A percentile compares a stretch with the other conserved stretches of the same genome.
These are phyloP conservation scores for Nyctibius bracteatus DNA, from an alignment of 2,113 vertebrate genomes.

Conservation along the genomic window DNA sequence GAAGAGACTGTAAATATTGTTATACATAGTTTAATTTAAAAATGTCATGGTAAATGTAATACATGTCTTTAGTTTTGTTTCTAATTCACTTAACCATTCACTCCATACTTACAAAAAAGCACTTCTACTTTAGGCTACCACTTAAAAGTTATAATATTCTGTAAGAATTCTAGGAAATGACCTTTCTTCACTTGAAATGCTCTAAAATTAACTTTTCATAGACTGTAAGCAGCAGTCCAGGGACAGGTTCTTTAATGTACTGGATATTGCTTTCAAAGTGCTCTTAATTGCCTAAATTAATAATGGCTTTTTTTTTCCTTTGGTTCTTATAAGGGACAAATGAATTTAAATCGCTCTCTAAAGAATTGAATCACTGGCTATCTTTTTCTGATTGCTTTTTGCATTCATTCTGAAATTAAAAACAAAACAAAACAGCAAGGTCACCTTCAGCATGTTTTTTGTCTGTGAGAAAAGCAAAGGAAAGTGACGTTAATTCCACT, in stretches of 20 bases:
- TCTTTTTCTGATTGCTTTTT: constrained; percentile 69
- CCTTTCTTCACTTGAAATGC: constrained; percentile 70
- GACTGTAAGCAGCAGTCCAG: constrained; percentile 46
- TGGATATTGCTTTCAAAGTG: constrained; percentile 77
- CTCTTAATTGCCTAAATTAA: constrained; percentile 83
- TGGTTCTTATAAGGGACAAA: constrained; percentile 68
- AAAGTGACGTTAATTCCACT: not conserved
- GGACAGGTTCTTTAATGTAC: constrained; percentile 66
- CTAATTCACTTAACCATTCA: constrained; percentile 24
- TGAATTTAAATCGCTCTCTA: constrained; percentile 71
- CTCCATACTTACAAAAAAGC: constrained; percentile 44
- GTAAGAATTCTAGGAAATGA: constrained; percentile 44
- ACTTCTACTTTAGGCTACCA: constrained; percentile 57
- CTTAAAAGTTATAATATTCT: constrained; percentile 52
- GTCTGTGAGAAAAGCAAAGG: not conserved
- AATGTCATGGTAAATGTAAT: not conserved
- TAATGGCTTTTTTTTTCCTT: constrained; percentile 53
- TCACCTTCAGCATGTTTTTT: constrained; percentile 57
- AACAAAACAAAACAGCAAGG: constrained; percentile 36
- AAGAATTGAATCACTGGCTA: constrained; percentile 63
- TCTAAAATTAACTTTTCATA: constrained; percentile 69
- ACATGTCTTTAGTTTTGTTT: constrained; percentile 31
- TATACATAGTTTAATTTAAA: not conserved
- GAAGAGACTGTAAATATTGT: not conserved
- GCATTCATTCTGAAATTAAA: constrained; percentile 61